Base-by-base conservation (phyloP, 53 echinoderm and acorn worm species). In the Henricia sp. region DNA sequence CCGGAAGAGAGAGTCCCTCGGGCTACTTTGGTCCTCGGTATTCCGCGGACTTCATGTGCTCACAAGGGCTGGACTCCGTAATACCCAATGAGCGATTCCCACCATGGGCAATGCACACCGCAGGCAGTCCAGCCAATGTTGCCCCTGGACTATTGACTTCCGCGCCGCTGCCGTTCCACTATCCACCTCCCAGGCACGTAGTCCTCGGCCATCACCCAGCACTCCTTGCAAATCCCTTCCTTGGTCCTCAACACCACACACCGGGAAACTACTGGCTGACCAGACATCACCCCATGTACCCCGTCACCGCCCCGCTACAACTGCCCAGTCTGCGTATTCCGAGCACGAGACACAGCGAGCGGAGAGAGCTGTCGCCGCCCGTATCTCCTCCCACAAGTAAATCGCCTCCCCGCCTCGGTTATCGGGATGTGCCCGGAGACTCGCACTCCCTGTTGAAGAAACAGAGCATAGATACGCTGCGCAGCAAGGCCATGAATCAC, bases 1-100 rank as follows among this genome's bases (percentile, higher is more conserved):
- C 92, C 9, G 95, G 88, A 5, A 70, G 82, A 3, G 94, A 93
- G 4, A 84, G 87, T 58, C 90, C 87, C 19, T 52, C 67, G 10
- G 64, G 80, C 13, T 76, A 37, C 76, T 59, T 76, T 28, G 30
- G 80, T 46, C 58, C 56, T 4, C 35, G 36, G 36, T 46, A 71
- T 38, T 73, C 83, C n/a, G 50, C 33, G 20, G 87, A 72, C 43
- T 71, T 67, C 32, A 52, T 53, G 39, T 27, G 55, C 1, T 28
- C 51, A 32, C 34, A 29, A 0, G 52, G 38, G 1, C 24, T 85
- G 85, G 71, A 70, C 57, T 29, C 33, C 25, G 14, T 37, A 14
- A 46, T 85, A 4, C 62, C 65, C 37, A 48, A 64, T 2, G 53
- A 69, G 36, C 28, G 53, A 1, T 34, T 46, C 9, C 28, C 68